Evolutionary conservation across 2,888 invertebrate species (phyloP), one percentile per base, ranked within the genome.

Genomic region (Amphipyra tragopoginis): DNA sequence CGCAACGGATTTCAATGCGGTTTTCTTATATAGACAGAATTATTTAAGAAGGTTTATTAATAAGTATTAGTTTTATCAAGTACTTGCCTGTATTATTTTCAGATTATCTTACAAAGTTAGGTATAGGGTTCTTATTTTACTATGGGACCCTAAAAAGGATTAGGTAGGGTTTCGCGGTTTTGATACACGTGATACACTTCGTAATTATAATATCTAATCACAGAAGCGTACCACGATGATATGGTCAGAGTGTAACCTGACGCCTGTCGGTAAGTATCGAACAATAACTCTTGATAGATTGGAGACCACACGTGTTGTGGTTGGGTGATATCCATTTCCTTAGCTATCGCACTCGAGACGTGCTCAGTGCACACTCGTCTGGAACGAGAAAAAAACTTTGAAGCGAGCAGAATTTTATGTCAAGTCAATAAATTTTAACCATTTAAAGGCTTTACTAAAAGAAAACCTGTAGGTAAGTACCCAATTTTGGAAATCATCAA

Each of bases 291-390:
- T 81, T 80, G 81, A 82, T 78, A 76, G 83, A 85, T 82, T 72
- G 80, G 75, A 82, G 90, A 90, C 90, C 90, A 89, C 89, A 89
- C 90, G 81, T 81, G 86, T 72, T 72, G 74, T 65, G 77, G 77
- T 62, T 61, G 75, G 65, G 29, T 55, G 68, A 61, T 74, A 80
- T 80, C 71, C 58, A 59, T 64, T 59, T 73, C 56, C 59, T 26
- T 6, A 45, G 61, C 65, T 50, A 68, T 73, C 75, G 68, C 73
- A 67, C 62, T 48, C 43, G 36, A 43, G 40, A 50, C 38, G 63
- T 48, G 50, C 58, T 55, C 13, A 43, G 29, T 29, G 29, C 10
- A 36, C 69, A 65, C 67, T 58, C 53, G 40, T 50, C 36, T 70
- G 38, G 60, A 71, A 65, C 29, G 40, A 11, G 39, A 29, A 21